Percentiles rank a stretch among this genome's conserved stretches.
These are phyloP conservation scores for Metalampra italica DNA, from an alignment of 2,888 invertebrate species.

Conservation along the genomic window DNA sequence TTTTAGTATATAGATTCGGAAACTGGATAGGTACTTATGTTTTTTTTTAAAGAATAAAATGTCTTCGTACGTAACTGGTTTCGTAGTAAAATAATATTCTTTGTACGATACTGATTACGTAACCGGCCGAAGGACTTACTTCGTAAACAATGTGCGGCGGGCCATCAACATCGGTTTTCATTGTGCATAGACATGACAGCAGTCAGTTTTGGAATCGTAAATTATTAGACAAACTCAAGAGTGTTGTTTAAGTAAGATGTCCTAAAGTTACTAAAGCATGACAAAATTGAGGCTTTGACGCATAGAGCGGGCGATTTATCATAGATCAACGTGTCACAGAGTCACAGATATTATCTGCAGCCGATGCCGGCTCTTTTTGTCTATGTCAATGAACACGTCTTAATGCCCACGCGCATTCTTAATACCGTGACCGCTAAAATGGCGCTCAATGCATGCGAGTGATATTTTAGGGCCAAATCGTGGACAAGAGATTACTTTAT, in stretches of 20 bases:
- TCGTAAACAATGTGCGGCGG: no score
- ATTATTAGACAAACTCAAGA: not conserved
- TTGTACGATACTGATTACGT: no score
- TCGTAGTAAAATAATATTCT: no score
- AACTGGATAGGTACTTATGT: no score
- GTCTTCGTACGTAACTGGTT: no score
- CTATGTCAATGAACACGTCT: constrained; percentile 32
- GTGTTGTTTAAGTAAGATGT: constrained; percentile 6
- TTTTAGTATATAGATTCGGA: no score
- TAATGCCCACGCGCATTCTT: constrained; percentile 29
- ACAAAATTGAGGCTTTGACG: not conserved
- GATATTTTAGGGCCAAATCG: not conserved
- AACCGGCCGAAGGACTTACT: no score
- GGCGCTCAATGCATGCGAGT: constrained; percentile 8
- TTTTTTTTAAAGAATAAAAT: no score
- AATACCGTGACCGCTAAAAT: constrained; percentile 20
- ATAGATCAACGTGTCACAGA: constrained; percentile 7
- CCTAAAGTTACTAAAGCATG: constrained; percentile 13
- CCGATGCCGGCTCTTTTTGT: constrained; percentile 27
- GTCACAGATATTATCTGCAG: constrained; percentile 2
- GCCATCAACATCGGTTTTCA: no score
- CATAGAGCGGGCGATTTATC: constrained; percentile 4
- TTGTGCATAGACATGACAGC: no score
- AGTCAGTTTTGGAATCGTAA: no score
- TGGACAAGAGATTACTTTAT: no score